These are phyloP conservation scores for Eulemur mongoz DNA, from an alignment of 2,797 vertebrate species.

Conservation along the genomic window DNA sequence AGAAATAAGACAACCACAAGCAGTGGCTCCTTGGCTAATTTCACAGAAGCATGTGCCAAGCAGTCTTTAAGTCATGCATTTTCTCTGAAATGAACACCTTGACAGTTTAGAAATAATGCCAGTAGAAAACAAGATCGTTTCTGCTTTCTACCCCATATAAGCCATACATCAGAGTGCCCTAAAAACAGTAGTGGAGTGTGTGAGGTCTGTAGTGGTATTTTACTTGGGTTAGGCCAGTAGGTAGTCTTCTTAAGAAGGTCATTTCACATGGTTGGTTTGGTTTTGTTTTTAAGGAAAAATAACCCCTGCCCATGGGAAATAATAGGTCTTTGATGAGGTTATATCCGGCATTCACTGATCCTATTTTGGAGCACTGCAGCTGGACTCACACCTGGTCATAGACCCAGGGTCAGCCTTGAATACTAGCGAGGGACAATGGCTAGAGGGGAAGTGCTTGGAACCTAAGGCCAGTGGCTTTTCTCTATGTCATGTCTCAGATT, in stretches of 20 bases:
- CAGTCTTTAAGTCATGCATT: background rate
- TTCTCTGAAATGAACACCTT: background rate
- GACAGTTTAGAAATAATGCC: background rate
- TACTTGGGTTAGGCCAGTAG: background rate
- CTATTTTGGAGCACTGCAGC: background rate
- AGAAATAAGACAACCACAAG: background rate
- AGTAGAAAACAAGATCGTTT: background rate
- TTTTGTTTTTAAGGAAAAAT: conserved; percentile 30
- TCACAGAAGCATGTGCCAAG: background rate
- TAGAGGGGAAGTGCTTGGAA: conserved; percentile 10
- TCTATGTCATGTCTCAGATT: background rate
- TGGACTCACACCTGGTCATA: background rate
- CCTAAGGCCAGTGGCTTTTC: background rate
- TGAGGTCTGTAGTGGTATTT: background rate
- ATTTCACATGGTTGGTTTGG: background rate
- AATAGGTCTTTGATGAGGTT: background rate
- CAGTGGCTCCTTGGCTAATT: background rate
- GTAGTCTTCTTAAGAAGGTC: background rate
- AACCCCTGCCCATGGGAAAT: background rate
- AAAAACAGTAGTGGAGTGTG: background rate
- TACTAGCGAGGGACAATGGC: background rate
- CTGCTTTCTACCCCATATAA: background rate
- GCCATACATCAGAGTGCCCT: background rate
- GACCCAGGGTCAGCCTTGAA: conserved; percentile 42
- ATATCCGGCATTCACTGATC: background rate